These are phyloP conservation scores for Pipistrellus nathusii DNA, from an alignment of 2,797 vertebrate genomes.

Conservation along the genomic window DNA sequence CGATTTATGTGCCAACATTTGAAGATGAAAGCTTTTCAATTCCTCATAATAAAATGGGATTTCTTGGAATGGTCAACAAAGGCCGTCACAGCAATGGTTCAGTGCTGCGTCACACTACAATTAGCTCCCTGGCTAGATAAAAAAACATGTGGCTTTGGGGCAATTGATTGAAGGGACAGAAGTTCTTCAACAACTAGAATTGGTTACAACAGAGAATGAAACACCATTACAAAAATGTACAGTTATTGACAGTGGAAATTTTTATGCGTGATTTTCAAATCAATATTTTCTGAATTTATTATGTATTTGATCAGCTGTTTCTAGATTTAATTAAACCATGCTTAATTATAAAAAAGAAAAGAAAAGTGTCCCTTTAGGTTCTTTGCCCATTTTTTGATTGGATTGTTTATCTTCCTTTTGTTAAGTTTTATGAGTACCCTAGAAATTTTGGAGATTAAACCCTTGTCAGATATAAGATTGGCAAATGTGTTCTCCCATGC, in stretches of 20 bases:
- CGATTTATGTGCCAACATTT: no score
- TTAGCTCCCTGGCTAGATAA: slow-evolving; percentile 91
- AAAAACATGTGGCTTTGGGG: slow-evolving; percentile 94
- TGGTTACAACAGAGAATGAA: slow-evolving; percentile 89
- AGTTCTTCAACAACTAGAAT: slow-evolving; percentile 91
- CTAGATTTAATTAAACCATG: slow-evolving; percentile 50
- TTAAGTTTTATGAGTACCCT: no score
- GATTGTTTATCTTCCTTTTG: no score
- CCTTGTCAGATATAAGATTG: no score
- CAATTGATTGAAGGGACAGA: slow-evolving; percentile 92
- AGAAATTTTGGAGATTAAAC: no score
- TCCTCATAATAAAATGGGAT: slow-evolving; percentile 90
- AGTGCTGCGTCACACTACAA: slow-evolving; percentile 95
- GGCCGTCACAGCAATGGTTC: slow-evolving; percentile 93
- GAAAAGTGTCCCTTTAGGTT: no score
- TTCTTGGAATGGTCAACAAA: slow-evolving; percentile 93
- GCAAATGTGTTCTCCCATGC: no score
- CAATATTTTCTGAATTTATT: slow-evolving; percentile 14
- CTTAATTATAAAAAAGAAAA: neutral
- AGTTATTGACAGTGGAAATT: slow-evolving; percentile 89
- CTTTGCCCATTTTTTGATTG: no score
- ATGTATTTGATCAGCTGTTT: slow-evolving; percentile 40
- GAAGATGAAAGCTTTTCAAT: slow-evolving; percentile 94
- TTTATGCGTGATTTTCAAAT: slow-evolving; percentile 80
- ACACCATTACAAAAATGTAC: slow-evolving; percentile 90